Conservation (phyloP, 2,888 invertebrate species). For the Euspilapteryx auroguttella region DNA sequence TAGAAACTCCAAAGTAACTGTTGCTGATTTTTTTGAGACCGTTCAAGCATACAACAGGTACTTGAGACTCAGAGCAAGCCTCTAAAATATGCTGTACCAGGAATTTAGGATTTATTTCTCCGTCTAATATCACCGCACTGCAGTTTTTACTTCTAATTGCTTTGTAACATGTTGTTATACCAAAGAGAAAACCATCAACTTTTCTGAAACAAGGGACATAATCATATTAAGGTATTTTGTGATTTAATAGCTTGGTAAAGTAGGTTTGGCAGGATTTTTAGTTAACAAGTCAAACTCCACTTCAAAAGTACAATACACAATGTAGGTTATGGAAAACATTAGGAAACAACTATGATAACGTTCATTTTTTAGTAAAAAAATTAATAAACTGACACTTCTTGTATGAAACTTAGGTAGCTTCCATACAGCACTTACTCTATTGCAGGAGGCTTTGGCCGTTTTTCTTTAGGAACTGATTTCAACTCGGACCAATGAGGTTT, state of each 20-base stretch:
- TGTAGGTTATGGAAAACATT: no score
- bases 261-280: no score
- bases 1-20: conserved; percentile 34
- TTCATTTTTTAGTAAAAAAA: no score
- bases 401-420: not conserved
- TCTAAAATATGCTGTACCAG: conserved; percentile 41
- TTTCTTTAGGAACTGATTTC: conserved; percentile 31
- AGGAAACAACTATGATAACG: no score
- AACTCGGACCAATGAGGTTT: conserved; percentile 40
- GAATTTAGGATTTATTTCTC: conserved; percentile 29
- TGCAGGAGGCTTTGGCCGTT: conserved; percentile 30
- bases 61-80: conserved; percentile 18
- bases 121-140: conserved; percentile 36
- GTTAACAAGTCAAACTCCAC: no score
- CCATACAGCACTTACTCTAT: conserved; percentile 19
- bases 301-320: no score
- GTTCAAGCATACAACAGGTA: conserved; percentile 36
- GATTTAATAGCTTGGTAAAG: no score
- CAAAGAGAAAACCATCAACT: conserved; percentile 35
- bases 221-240: no score
- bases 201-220: conserved; percentile 32
- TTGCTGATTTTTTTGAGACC: conserved; percentile 22
- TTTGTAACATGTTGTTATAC: conserved; percentile 29
- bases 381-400: conserved; percentile 1
- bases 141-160: conserved; percentile 20